Conservation (phyloP, 2,113 vertebrate species). For the Nothoprocta perdicaria region DNA sequence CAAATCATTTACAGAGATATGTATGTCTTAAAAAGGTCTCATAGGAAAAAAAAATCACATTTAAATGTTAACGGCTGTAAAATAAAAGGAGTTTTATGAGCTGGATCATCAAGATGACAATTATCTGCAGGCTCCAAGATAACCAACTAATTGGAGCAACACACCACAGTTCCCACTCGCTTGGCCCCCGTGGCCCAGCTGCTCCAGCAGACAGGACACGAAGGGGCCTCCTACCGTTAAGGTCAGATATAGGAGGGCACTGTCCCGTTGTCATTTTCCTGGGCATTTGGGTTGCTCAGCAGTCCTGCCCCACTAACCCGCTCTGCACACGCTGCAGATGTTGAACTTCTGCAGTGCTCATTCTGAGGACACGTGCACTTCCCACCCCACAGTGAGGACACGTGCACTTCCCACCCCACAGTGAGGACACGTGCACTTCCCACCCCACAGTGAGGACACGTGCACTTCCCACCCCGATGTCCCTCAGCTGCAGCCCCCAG, state of each 20-base stretch:
- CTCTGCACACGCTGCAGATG: background rate
- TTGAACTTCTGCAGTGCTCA: rapidly evolving
- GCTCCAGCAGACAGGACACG: rapidly evolving
- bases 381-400: background rate
- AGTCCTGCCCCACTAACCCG: background rate
- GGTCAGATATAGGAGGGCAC: background rate
- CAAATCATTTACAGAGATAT: constrained; percentile 16
- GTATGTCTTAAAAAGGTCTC: constrained; percentile 45
- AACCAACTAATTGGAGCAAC: background rate
- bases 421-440: background rate
- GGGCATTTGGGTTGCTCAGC: background rate
- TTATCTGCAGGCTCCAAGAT: background rate
- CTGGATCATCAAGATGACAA: constrained; percentile 24
- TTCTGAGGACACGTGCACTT: background rate
- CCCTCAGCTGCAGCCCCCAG: background rate
- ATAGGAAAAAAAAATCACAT: background rate
- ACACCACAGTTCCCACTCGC: background rate
- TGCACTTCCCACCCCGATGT: rapidly evolving
- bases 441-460: background rate
- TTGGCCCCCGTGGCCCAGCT: background rate
- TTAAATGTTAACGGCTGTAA: constrained; percentile 47
- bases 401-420: too few species aligned
- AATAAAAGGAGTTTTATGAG: constrained; percentile 43
- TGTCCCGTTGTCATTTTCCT: background rate
- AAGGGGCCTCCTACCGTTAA: background rate